Evolutionary conservation across 2,888 invertebrate genomes (phyloP), one percentile per base, ranked within the genome.

Genomic region (Leptinotarsa juncta): DNA sequence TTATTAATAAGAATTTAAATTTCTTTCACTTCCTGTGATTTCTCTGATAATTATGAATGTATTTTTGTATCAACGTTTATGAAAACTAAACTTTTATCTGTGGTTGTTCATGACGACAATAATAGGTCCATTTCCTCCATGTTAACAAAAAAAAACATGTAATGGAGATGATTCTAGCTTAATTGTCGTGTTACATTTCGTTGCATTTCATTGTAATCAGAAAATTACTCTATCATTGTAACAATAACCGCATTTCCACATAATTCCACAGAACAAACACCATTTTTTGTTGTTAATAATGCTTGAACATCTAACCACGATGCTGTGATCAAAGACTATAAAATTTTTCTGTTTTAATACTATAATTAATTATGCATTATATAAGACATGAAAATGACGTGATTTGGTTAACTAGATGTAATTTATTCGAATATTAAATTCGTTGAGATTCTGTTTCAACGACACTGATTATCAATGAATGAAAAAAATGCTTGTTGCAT

Each of bases 201-300:
- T 77, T 77, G 81, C 79, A 73, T 78, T 80, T 77, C 79, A 82
- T 82, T 82, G 82, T 80, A 71, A 75, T 67, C 70, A 77, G 72
- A 77, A 78, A 77, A 73, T 75, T 77, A 77, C 74, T 77, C 60
- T 81, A 76, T 82, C 79, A 82, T 82, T 82, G 81, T 80, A 79
- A 78, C 79, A 81, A 82, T 81, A 81, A 82, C 77, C 78, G 75
- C 80, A 80, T 80, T 80, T 82, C 78, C 80, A 78, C 77, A 80
- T 82, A 82, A 81, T 77, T 79, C 77, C 76, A 71, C 72, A 76
- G 71, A 77, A 79, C 81, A 62, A 62, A 62, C 62, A 32, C 62
- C 42, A 62, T 66, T 68, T 71, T 71, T 71, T 71, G 71, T 74
- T 74, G 65, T 71, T 71, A 55, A 32, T 71, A 71, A 73, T 73